Evolutionary conservation across 2,113 vertebrate genomes (phyloP).

Genomic region (Felis catus): F.catus_Fca126_mat1.0 CM031414.1:43140501-43141000

Average conservation of each 20-base stretch:
- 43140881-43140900: neutral
- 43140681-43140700: too few relatives aligned
- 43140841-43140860: neutral
- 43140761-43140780: neutral
- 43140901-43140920: neutral
- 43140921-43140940: neutral
- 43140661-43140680: too few relatives aligned
- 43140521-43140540: neutral
- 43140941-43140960: slow-evolving; percentile 4
- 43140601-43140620: too few relatives aligned
- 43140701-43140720: too few relatives aligned
- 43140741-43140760: too few relatives aligned
- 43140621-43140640: too few relatives aligned
- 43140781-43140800: neutral
- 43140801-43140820: neutral
- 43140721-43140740: too few relatives aligned
- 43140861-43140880: neutral
- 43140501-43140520: neutral
- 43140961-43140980: neutral
- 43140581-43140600: too few relatives aligned
- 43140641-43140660: too few relatives aligned
- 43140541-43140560: too few relatives aligned
- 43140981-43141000: slow-evolving; percentile 4
- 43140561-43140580: too few relatives aligned
- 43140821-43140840: neutral